phyloP scores from a whole-genome alignment of 2,113 vertebrate species.

The Promerops cafer region DNA sequence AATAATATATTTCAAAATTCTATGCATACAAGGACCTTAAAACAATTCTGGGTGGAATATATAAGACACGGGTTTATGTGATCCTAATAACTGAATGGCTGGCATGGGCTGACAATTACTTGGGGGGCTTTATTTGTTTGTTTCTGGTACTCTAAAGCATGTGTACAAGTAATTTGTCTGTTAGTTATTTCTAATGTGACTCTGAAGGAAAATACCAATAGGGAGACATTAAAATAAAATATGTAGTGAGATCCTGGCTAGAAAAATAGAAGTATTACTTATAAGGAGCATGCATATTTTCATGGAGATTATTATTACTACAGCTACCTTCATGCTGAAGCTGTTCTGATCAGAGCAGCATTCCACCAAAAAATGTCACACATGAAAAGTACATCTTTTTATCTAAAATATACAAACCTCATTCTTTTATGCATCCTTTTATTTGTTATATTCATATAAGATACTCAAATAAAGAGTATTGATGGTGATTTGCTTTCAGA shows the following conservation, averaged over 20 bases:
- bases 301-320: not conserved
- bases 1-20: slow-evolving; percentile 78
- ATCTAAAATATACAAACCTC: not conserved
- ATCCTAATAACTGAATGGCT: slow-evolving; percentile 68
- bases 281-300: not conserved
- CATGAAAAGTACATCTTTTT: not conserved
- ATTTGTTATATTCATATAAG: not conserved
- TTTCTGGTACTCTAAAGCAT: not conserved
- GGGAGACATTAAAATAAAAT: not conserved
- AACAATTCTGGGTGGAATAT: slow-evolving; percentile 71
- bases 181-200: not conserved
- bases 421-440: not conserved
- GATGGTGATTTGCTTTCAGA: not conserved
- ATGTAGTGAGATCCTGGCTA: not conserved
- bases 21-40: slow-evolving; percentile 69
- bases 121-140: slow-evolving; percentile 4
- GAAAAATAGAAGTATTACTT: not conserved
- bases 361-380: not conserved
- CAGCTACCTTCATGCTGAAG: not conserved
- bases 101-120: slow-evolving; percentile 58
- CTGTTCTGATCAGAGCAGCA: slow-evolving; percentile 1
- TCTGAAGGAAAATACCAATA: slow-evolving; percentile 11
- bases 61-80: slow-evolving; percentile 55
- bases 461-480: not conserved
- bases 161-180: not conserved